A percentile compares a stretch with the other conserved stretches of the same genome.
Evolutionary conservation across 2,888 invertebrate genomes (phyloP).

Genomic region (Drosophila stalkeri): DNA sequence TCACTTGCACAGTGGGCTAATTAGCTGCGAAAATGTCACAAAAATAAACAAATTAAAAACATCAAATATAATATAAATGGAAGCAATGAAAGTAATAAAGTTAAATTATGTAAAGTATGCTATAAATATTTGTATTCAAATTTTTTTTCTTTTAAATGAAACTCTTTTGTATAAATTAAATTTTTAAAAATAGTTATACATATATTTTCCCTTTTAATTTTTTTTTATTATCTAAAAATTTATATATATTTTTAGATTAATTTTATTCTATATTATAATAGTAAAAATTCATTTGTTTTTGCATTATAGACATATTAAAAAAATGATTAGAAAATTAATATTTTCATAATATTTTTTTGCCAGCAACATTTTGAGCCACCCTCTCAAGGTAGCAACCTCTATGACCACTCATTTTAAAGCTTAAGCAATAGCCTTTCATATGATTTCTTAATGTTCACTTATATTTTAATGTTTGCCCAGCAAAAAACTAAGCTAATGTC

Average conservation of each 20-base stretch:
- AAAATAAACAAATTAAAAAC: background rate
- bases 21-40: background rate
- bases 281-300: too few relatives aligned
- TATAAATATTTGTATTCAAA: background rate
- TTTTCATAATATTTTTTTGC: background rate
- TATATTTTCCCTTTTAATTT: too few relatives aligned
- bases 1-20: constrained; percentile 1
- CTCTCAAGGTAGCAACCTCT: background rate
- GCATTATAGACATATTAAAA: fast-evolving
- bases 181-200: too few relatives aligned
- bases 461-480: background rate
- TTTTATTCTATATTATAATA: too few relatives aligned
- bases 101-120: too few relatives aligned
- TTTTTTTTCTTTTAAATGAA: background rate
- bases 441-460: background rate
- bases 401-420: background rate
- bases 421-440: background rate
- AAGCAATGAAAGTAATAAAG: too few relatives aligned
- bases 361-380: background rate
- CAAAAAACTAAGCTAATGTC: background rate
- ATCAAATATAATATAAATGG: background rate
- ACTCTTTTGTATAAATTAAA: too few relatives aligned
- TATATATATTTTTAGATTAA: too few relatives aligned
- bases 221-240: too few relatives aligned
- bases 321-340: background rate